These are phyloP conservation scores for Phortica magna DNA, from an alignment of 2,888 invertebrate genomes.

Conservation along the genomic window DNA sequence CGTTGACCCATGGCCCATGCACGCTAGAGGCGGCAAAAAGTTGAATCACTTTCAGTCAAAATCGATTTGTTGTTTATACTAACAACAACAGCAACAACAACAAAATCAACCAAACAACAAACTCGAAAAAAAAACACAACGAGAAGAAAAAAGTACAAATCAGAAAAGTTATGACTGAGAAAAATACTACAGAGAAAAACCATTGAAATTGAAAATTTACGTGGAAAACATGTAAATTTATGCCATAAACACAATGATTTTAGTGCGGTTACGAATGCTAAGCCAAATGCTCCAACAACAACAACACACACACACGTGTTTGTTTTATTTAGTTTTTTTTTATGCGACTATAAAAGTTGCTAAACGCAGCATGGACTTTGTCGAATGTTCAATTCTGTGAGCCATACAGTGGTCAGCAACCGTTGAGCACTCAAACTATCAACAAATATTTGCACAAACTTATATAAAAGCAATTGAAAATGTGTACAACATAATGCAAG, in stretches of 20 bases:
- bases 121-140: not conserved
- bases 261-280: conserved; percentile 55
- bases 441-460: too few relatives aligned
- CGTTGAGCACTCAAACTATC: too few relatives aligned
- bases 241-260: conserved; percentile 74
- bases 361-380: not conserved
- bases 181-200: conserved; percentile 40
- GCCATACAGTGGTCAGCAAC: too few relatives aligned
- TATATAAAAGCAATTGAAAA: too few relatives aligned
- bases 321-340: too few relatives aligned
- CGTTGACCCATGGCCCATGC: not conserved
- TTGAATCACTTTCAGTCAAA: conserved; percentile 8
- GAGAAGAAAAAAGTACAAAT: not conserved
- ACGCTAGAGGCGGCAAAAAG: not conserved
- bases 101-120: not conserved
- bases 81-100: not conserved
- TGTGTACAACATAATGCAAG: too few relatives aligned
- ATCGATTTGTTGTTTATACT: conserved; percentile 13
- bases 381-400: too few relatives aligned
- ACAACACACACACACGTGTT: not conserved
- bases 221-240: conserved; percentile 71
- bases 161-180: conserved; percentile 9
- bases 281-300: not conserved
- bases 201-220: conserved; percentile 72
- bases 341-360: not conserved